Evolutionary conservation across 1,140 invertebrate genomes (phyloP).

Genomic region (Drosophila lacteicornis): DNA sequence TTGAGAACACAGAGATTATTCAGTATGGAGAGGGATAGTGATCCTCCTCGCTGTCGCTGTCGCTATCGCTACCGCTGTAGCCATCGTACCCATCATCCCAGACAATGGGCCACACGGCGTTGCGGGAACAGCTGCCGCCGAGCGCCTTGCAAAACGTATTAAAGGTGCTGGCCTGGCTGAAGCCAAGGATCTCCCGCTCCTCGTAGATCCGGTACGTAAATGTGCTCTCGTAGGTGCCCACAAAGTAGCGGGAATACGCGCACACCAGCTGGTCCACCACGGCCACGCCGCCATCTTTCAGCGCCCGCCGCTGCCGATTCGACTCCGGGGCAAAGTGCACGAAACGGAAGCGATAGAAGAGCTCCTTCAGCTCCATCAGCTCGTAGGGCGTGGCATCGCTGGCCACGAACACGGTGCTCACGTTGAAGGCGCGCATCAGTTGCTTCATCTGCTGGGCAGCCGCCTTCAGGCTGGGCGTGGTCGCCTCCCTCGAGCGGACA

Average conservation of each 20-base stretch:
- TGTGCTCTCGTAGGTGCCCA: slow-evolving; percentile 97
- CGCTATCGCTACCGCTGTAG: not conserved
- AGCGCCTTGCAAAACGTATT: slow-evolving; percentile 92
- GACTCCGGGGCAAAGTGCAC: slow-evolving; percentile 75
- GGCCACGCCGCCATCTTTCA: slow-evolving; percentile 94
- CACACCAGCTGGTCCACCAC: slow-evolving; percentile 99
- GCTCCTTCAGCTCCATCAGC: slow-evolving; percentile 74
- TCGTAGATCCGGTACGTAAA: slow-evolving; percentile 98
- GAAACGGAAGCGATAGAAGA: slow-evolving; percentile 67
- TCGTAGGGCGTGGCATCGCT: slow-evolving; percentile 89
- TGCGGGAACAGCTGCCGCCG: slow-evolving; percentile 84
- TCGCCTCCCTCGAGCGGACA: slow-evolving; percentile 87
- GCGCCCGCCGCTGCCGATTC: slow-evolving; percentile 84
- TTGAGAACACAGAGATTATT: slow-evolving; percentile 14
- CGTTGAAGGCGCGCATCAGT: slow-evolving; percentile 86
- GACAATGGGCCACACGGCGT: slow-evolving; percentile 86
- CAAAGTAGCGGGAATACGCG: slow-evolving; percentile 93
- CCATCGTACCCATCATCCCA: slow-evolving; percentile 65
- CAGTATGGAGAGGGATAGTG: slow-evolving; percentile 27
- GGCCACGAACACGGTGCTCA: slow-evolving; percentile 91
- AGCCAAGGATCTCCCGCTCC: slow-evolving; percentile 97
- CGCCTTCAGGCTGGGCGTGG: slow-evolving; percentile 89
- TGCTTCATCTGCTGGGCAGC: slow-evolving; percentile 90
- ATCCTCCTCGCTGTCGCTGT: slow-evolving; percentile 21
- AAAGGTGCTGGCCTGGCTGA: slow-evolving; percentile 92